phyloP scores from a whole-genome alignment of 2,113 vertebrate genomes.

The Tiliqua scincoides region DNA sequence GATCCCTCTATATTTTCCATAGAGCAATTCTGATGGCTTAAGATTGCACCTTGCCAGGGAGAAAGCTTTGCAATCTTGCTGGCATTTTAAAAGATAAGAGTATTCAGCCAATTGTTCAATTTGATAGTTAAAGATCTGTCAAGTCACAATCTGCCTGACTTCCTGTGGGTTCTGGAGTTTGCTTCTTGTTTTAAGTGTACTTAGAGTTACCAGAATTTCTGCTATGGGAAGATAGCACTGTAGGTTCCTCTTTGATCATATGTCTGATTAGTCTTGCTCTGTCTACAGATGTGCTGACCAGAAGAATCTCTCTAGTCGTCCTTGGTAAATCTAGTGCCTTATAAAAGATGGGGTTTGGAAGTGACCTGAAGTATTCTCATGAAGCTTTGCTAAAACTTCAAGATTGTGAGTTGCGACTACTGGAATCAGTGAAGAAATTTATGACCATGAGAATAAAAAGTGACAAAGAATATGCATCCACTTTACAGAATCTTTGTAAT shows the following conservation, averaged over 20 bases:
- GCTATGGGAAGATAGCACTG: not conserved
- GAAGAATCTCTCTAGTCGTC: constrained; percentile 60
- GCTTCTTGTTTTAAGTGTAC: not conserved
- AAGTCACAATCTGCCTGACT: not conserved
- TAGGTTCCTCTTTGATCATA: constrained; percentile 2
- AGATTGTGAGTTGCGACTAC: constrained; percentile 95
- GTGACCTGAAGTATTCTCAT: constrained; percentile 92
- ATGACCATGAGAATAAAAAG: constrained; percentile 96
- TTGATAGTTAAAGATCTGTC: not conserved
- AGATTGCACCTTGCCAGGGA: too few species aligned
- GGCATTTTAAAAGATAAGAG: too few species aligned
- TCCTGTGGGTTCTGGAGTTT: not conserved
- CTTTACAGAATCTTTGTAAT: constrained; percentile 94
- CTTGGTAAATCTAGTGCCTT: constrained; percentile 76
- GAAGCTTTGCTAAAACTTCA: constrained; percentile 96
- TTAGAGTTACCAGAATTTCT: not conserved
- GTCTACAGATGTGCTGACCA: constrained; percentile 76
- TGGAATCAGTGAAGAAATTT: constrained; percentile 97
- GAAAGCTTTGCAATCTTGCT: too few species aligned
- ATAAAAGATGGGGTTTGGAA: constrained; percentile 94
- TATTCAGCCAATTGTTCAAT: too few species aligned
- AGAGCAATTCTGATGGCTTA: too few species aligned
- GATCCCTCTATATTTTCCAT: too few species aligned
- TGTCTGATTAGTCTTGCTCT: constrained; percentile 48
- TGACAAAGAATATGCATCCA: constrained; percentile 94